A percentile compares a stretch with the other conserved stretches of the same genome.
phyloP scores from a whole-genome alignment of 2,888 invertebrate species.

The Cheilosia grossa region DNA sequence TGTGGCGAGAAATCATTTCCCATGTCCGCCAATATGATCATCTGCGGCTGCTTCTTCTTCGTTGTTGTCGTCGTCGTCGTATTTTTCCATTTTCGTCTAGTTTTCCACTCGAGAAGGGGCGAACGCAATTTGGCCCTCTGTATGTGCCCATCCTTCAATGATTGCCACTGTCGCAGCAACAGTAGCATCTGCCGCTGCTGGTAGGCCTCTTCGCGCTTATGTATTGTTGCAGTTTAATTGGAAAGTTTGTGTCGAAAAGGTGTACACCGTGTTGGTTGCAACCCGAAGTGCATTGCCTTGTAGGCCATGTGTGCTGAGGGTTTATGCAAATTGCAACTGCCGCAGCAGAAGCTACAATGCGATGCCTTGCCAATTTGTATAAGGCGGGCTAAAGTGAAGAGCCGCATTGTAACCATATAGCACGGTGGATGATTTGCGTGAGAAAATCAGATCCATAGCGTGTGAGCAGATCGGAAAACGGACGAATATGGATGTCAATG shows the following conservation, averaged over 20 bases:
- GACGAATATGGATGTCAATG: constrained; percentile 10
- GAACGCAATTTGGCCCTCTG: constrained; percentile 59
- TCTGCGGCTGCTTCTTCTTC: constrained; percentile 36
- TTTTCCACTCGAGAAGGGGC: constrained; percentile 3
- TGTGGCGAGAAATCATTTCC: constrained; percentile 72
- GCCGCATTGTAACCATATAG: constrained; percentile 39
- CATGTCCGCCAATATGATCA: constrained; percentile 69
- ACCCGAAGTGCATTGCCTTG: constrained; percentile 70
- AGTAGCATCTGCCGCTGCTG: constrained; percentile 50
- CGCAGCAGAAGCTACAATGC: constrained; percentile 30
- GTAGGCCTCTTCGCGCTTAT: constrained; percentile 16
- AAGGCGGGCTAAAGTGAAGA: constrained; percentile 13
- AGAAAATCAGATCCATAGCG: constrained; percentile 45
- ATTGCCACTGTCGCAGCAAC: constrained; percentile 42
- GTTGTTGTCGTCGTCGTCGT: constrained; percentile 34
- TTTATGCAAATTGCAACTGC: constrained; percentile 64
- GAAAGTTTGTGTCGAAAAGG: constrained; percentile 68
- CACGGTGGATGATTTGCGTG: constrained; percentile 65
- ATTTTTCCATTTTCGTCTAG: constrained; percentile 56
- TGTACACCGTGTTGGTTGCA: constrained; percentile 41
- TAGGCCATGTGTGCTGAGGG: constrained; percentile 53
- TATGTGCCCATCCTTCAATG: constrained; percentile 50
- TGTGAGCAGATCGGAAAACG: constrained; percentile 10
- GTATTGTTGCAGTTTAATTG: constrained; percentile 68
- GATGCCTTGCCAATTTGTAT: constrained; percentile 45